Evolutionary conservation across 2,888 invertebrate species (phyloP).

Genomic region (Leptopterna dolabrata): DNA sequence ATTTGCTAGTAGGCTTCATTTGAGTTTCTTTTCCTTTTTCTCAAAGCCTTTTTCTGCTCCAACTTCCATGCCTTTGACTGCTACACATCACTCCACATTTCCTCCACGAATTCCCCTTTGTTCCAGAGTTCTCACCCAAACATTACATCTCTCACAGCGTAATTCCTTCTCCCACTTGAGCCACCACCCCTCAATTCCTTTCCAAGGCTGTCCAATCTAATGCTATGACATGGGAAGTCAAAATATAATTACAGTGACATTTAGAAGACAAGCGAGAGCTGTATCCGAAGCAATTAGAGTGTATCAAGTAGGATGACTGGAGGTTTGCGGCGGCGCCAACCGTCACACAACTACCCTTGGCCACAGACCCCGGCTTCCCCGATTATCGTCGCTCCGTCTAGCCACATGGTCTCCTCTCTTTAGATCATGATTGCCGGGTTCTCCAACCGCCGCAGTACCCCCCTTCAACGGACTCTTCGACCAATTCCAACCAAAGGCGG

Average conservation of each 20-base stretch:
- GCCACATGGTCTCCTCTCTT: constrained; percentile 30
- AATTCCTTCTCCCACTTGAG: too few relatives aligned
- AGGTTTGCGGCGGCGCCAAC: constrained; percentile 46
- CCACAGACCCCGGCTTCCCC: not conserved
- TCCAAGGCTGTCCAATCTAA: constrained; percentile 37
- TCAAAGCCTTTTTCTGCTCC: too few relatives aligned
- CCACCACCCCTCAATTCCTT: not conserved
- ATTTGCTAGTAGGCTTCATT: too few relatives aligned
- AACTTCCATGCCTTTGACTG: too few relatives aligned
- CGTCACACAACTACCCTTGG: not conserved
- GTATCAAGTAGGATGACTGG: constrained; percentile 53
- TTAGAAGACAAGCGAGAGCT: constrained; percentile 32
- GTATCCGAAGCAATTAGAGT: constrained; percentile 51
- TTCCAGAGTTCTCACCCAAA: too few relatives aligned
- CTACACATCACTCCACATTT: too few relatives aligned
- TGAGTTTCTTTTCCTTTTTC: too few relatives aligned
- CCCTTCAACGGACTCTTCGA: not conserved
- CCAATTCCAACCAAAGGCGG: not conserved
- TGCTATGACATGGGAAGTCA: constrained; percentile 43
- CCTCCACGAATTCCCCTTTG: too few relatives aligned
- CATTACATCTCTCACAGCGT: not conserved
- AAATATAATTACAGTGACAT: constrained; percentile 54
- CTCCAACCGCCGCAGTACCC: not conserved
- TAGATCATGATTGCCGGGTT: not conserved
- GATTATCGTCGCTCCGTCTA: not conserved